Percentiles rank a stretch among this genome's conserved stretches.
Conservation (phyloP, 2,888 invertebrate genomes). For the Epirrhoe tristata region DNA sequence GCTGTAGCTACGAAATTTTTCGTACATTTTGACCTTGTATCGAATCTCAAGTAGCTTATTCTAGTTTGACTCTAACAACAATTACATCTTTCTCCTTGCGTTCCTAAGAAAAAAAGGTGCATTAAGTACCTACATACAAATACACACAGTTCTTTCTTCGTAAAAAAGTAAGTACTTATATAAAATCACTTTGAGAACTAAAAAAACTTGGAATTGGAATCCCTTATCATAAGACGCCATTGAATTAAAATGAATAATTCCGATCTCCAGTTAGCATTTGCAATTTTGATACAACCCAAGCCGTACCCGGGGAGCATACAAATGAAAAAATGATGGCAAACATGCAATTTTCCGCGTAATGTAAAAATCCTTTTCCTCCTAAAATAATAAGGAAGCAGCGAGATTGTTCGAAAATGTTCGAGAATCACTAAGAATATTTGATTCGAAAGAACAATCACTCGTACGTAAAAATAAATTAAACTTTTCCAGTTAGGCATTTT, state of each 20-base stretch:
- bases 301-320: slow-evolving; percentile 13
- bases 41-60: too few species aligned
- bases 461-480: too few species aligned
- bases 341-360: slow-evolving; percentile 24
- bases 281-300: slow-evolving; percentile 16
- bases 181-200: neutral
- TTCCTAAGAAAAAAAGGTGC: too few species aligned
- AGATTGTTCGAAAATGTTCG: neutral
- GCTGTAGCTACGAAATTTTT: slow-evolving; percentile 9
- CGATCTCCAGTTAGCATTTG: slow-evolving; percentile 14
- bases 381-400: slow-evolving; percentile 15
- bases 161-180: neutral
- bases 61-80: too few species aligned
- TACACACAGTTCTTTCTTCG: too few species aligned
- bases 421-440: neutral
- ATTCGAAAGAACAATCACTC: neutral
- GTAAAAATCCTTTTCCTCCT: slow-evolving; percentile 24
- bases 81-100: too few species aligned
- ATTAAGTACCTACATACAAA: too few species aligned
- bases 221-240: slow-evolving; percentile 8
- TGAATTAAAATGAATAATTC: slow-evolving; percentile 23
- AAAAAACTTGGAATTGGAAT: neutral
- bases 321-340: slow-evolving; percentile 28
- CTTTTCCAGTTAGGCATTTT: too few species aligned
- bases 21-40: neutral